Evolutionary conservation across 2,113 vertebrate genomes (phyloP).

Genomic region (Crotalus tigris): DNA sequence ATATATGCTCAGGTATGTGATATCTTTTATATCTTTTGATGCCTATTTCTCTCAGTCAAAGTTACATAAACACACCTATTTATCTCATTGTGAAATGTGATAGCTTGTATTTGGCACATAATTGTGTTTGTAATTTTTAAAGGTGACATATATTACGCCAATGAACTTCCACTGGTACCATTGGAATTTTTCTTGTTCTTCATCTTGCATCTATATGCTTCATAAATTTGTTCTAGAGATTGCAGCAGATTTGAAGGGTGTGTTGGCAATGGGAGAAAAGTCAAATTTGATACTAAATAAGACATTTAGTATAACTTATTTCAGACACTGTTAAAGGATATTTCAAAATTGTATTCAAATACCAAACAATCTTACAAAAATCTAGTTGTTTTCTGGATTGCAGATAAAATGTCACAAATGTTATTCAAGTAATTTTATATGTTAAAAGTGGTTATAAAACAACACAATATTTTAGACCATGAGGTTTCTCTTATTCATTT

Average conservation of each 20-base stretch:
- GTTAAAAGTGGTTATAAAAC: neutral
- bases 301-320: constrained; percentile 8
- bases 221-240: neutral
- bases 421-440: neutral
- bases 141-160: neutral
- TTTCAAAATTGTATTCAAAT: neutral
- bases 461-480: neutral
- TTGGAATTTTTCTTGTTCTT: neutral
- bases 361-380: neutral
- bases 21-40: constrained; percentile 43
- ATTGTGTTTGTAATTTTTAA: neutral
- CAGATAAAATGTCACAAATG: neutral
- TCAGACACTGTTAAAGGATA: neutral
- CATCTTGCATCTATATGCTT: neutral
- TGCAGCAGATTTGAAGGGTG: neutral
- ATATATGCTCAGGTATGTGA: constrained; percentile 1
- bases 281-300: constrained; percentile 20
- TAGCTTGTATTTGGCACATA: neutral
- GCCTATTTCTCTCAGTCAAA: constrained; percentile 34
- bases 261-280: constrained; percentile 28
- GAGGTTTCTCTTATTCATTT: constrained; percentile 28
- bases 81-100: neutral
- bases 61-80: constrained; percentile 17
- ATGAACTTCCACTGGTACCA: neutral
- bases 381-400: neutral